Base-by-base conservation (phyloP, 2,888 invertebrate genomes). In the Drosophila anomalata region DNA sequence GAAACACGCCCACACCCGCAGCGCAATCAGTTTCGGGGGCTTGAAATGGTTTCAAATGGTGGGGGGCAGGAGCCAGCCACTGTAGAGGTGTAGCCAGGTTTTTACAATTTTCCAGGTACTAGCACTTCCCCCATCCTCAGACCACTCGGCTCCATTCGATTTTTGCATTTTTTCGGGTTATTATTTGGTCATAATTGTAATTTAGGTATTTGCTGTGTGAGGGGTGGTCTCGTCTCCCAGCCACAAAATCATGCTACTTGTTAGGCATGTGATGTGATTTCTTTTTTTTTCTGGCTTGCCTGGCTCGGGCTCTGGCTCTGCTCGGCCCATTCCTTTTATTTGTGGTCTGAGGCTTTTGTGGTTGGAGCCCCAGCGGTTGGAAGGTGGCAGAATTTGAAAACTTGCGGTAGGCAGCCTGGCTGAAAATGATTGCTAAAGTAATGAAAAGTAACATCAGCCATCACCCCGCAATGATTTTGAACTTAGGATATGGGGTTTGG, bases 111-210 rank as follows among this genome's bases (percentile, higher is more conserved):
- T 75, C 80, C 60, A 77, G 75, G 73, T 73, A 73, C 61, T 61
- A 36, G 46, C 62, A 29, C 55, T 46, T 47, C 50, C 44, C 39
- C 22, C 50, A 3, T 12, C 17, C 12, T 50, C 33, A 53, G 14
- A n/a, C n/a, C 36, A 36, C 36, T 42, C 17, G 8, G 9, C 42
- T 46, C 46, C 57, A 52, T 75, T 76, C 55, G 42, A 56, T 63
- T 79, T 78, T 67, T 79, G 61, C 70, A 72, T 78, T 84, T 82
- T 84, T 83, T 83, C 68, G 79, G 81, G 79, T 76, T 84, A 83
- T 84, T 84, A 84, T 84, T 79, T 84, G 84, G 79, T 76, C 83
- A 83, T 84, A 84, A 84, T 84, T 84, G 84, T 85, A 84, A 84
- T 83, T 85, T 84, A 84, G 81, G 83, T 83, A 78, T 84, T 83